Evolutionary conservation across 2,113 vertebrate genomes (phyloP).

Genomic region (Chamaea fasciata): DNA sequence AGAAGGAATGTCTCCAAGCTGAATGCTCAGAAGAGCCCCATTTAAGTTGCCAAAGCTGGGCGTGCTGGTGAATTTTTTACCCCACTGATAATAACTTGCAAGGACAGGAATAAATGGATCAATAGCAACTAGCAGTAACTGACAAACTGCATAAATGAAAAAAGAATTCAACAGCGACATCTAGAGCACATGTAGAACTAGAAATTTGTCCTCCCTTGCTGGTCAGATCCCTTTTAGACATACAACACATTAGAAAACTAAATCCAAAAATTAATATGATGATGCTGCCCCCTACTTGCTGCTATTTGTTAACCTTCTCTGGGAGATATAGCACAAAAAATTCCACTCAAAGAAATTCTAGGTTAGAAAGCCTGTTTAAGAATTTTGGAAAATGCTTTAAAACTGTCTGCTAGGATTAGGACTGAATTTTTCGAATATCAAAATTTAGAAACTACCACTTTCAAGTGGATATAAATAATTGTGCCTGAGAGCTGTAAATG

Average conservation of each 20-base stretch:
- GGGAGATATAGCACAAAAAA: not conserved
- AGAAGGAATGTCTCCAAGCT: not conserved
- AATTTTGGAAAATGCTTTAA: not conserved
- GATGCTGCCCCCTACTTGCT: slow-evolving; percentile 5
- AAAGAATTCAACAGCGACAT: slow-evolving; percentile 48
- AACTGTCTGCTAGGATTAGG: not conserved
- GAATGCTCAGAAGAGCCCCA: not conserved
- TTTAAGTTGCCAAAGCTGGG: not conserved
- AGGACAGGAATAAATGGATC: not conserved
- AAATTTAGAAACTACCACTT: not conserved
- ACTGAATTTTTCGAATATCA: not conserved
- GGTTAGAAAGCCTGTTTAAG: not conserved
- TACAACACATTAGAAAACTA: not conserved
- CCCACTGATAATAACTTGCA: not conserved
- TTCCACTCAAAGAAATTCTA: not conserved
- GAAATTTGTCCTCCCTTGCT: not conserved
- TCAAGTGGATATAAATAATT: not conserved
- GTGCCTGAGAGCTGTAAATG: not conserved
- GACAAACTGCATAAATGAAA: not conserved
- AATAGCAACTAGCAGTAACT: not conserved
- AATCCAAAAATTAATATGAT: not conserved
- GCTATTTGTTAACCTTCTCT: not conserved
- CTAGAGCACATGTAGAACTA: slow-evolving; percentile 15
- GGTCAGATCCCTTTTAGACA: not conserved
- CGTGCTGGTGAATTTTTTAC: not conserved